Base-by-base conservation (phyloP, 2,113 vertebrate genomes). In the Triplophysa tibetana region DNA sequence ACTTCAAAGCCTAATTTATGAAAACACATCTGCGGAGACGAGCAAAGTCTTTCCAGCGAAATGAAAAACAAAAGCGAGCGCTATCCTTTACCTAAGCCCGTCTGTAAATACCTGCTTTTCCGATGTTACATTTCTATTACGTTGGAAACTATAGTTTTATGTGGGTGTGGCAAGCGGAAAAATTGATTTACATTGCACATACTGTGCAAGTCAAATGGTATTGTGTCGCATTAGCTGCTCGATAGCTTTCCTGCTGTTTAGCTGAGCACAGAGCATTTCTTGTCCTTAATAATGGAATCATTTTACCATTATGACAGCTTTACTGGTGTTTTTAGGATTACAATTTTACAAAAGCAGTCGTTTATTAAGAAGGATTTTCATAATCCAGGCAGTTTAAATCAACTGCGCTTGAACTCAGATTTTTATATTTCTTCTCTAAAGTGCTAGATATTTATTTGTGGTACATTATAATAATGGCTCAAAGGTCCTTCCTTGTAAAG, bases 1-100 rank as follows among this genome's bases (percentile, higher is more conserved):
- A 77, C 45, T 74, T 81, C 68, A 81, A 58, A 74, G 68, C 56
- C 58, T 75, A 41, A 75, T 75, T 45, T 64, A 50, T 19, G 23
- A 43, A 64, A 80, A 65, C 2, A 24, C 38, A 77, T 72, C 17
- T 26, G 56, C 50, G 3, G 62, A 64, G 33, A 74, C 54, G 70
- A 43, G 58, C 8, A 48, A 80, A 63, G 78, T 66, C 45, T 23
- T 60, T 69, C 41, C 64, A 45, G 75, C 50, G 14, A 48, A 81
- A 77, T 17, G 52, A 63, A 54, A 81, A 43, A 77, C 43, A 70
- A 33, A 65, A 60, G 41, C 10, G 52, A 60, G 56, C 29, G 67
- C 38, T 29, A n/a, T 38, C 38, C 52, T 56, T 74, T 43, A 50
- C 41, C 61, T 75, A 38, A 29, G 72, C 72, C 23, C n/a, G 4